phyloP scores from a whole-genome alignment of 2,888 invertebrate species.

The Liopterus haemorrhoidalis region DNA sequence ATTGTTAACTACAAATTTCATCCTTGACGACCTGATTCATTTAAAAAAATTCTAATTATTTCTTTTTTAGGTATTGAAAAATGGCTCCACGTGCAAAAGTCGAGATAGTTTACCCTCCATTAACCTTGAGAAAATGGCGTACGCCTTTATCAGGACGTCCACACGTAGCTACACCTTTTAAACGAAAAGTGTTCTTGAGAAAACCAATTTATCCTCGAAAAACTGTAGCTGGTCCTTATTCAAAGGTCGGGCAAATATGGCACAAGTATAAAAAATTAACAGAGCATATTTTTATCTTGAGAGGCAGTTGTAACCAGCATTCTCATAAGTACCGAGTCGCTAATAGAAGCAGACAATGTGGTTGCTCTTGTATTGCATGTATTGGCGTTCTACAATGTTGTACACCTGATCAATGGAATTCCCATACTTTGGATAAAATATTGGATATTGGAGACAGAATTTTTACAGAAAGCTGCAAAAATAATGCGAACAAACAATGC shows the following conservation, averaged over 20 bases:
- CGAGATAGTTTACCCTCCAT: constrained; percentile 40
- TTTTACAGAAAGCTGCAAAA: too few relatives aligned
- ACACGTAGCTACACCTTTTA: constrained; percentile 9
- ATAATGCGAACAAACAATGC: too few relatives aligned
- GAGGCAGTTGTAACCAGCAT: too few relatives aligned
- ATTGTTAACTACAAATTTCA: too few relatives aligned
- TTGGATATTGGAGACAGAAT: constrained; percentile 51
- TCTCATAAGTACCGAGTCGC: too few relatives aligned
- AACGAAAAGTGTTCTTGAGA: constrained; percentile 9
- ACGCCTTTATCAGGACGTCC: constrained; percentile 39
- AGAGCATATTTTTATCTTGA: constrained; percentile 3
- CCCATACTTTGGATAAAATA: constrained; percentile 52
- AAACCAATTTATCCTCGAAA: constrained; percentile 9
- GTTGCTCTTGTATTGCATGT: too few relatives aligned
- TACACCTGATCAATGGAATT: too few relatives aligned
- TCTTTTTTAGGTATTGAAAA: too few relatives aligned
- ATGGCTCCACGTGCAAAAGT: constrained; percentile 28
- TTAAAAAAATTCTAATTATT: too few relatives aligned
- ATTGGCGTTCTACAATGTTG: too few relatives aligned
- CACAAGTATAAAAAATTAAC: constrained; percentile 28
- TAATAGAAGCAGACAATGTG: too few relatives aligned
- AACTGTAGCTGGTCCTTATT: constrained; percentile 18
- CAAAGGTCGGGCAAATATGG: constrained; percentile 41
- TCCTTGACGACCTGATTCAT: too few relatives aligned
- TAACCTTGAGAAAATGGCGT: constrained; percentile 41